Evolutionary conservation across 2,888 invertebrate genomes (phyloP).

Genomic region (Lasioglossum calceatum): DNA sequence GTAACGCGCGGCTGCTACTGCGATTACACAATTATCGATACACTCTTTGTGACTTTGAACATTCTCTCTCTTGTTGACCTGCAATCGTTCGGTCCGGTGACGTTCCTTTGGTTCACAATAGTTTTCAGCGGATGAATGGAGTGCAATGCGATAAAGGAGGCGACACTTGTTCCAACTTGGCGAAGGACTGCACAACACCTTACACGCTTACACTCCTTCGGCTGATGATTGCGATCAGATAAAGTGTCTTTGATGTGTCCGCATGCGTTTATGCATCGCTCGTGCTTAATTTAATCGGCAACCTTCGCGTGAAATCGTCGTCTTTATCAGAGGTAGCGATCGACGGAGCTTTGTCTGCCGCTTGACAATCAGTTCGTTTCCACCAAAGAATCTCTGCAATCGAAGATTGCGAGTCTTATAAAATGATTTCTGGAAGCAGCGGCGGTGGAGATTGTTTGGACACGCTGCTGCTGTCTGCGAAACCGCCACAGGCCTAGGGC

Average conservation of each 20-base stretch:
- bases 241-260: slow-evolving; percentile 27
- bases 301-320: slow-evolving; percentile 50
- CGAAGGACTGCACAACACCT: slow-evolving; percentile 21
- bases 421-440: slow-evolving; percentile 28
- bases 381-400: slow-evolving; percentile 18
- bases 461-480: background rate
- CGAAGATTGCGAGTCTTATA: slow-evolving; percentile 45
- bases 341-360: slow-evolving; percentile 34
- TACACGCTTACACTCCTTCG: slow-evolving; percentile 11
- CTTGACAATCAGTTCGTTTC: slow-evolving; percentile 28
- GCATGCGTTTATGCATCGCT: slow-evolving; percentile 16
- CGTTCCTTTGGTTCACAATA: background rate
- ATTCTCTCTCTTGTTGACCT: background rate
- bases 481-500: background rate
- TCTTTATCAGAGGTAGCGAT: slow-evolving; percentile 43
- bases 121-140: slow-evolving; percentile 4
- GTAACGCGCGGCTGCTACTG: background rate
- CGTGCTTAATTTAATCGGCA: slow-evolving; percentile 52
- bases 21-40: background rate
- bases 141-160: slow-evolving; percentile 14
- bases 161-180: slow-evolving; percentile 25
- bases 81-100: background rate
- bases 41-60: no score
- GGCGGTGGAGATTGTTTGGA: slow-evolving; percentile 6
- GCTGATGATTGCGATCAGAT: slow-evolving; percentile 47